phyloP scores from a whole-genome alignment of 2,888 invertebrate species.

The Zhuqinia jingwanae region DNA sequence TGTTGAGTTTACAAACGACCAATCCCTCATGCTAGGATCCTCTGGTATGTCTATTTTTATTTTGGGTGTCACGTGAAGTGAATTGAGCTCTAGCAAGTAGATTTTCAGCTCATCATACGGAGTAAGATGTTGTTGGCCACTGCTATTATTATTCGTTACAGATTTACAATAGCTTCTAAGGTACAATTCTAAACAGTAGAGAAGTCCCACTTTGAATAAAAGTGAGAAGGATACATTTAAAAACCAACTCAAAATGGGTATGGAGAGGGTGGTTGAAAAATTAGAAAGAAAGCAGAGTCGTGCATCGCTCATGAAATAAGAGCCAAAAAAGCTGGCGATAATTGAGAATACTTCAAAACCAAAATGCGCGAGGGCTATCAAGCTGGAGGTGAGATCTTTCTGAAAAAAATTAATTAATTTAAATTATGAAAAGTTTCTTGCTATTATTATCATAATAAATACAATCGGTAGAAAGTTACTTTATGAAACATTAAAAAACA shows the following conservation, averaged over 20 bases:
- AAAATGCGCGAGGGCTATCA: constrained; percentile 36
- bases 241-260: constrained; percentile 25
- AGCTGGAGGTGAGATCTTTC: neutral
- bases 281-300: constrained; percentile 52
- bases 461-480: neutral
- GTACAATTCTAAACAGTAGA: constrained; percentile 20
- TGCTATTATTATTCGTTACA: no score
- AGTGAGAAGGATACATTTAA: neutral
- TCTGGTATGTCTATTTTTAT: neutral
- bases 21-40: neutral
- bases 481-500: constrained; percentile 53
- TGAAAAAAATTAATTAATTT: neutral
- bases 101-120: constrained; percentile 29
- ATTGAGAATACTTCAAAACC: constrained; percentile 16
- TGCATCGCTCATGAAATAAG: constrained; percentile 26
- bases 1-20: neutral
- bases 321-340: constrained; percentile 31
- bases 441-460: neutral
- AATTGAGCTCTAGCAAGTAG: constrained; percentile 50
- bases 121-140: neutral
- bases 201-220: constrained; percentile 38
- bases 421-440: neutral
- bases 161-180: constrained; percentile 31
- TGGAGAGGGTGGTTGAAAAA: neutral
- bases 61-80: constrained; percentile 8